Evolutionary conservation across 64 coral and sea anemone species (phyloP).

Genomic region (Porites lutea): DNA sequence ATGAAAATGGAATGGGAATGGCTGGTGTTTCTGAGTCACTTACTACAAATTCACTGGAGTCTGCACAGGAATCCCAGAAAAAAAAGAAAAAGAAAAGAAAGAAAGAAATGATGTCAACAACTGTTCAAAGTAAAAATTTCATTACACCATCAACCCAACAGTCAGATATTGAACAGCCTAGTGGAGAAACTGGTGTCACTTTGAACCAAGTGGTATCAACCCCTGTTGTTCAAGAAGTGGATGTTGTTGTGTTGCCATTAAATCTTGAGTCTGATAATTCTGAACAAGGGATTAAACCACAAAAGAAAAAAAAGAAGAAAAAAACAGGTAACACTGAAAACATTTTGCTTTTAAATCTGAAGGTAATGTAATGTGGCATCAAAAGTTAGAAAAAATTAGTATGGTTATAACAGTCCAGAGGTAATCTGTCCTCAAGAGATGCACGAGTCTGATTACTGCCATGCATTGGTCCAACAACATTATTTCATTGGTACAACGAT

Average conservation of each 20-base stretch:
- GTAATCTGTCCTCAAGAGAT: no score
- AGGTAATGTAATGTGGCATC: no score
- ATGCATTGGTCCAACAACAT: no score
- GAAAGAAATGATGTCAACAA: neutral
- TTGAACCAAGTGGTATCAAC: neutral
- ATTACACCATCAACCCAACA: neutral
- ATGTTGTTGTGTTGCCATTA: conserved; percentile 11
- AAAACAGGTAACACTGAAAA: conserved; percentile 9
- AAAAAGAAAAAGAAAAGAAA: no score
- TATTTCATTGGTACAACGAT: no score
- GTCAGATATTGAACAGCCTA: neutral
- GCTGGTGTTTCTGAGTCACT: neutral
- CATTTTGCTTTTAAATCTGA: no score
- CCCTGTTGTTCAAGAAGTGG: neutral
- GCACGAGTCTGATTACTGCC: no score
- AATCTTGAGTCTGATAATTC: neutral
- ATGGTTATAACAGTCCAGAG: no score
- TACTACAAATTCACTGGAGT: neutral
- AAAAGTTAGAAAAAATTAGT: no score
- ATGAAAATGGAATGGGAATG: no score
- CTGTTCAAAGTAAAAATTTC: neutral
- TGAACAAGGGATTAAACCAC: neutral
- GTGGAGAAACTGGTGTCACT: neutral
- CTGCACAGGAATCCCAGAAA: neutral
- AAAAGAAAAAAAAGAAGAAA: neutral